A percentile compares a stretch with the other conserved stretches of the same genome.
Conservation (phyloP, 1,140 invertebrate genomes). For the Pseudomyrmex sp. region DNA sequence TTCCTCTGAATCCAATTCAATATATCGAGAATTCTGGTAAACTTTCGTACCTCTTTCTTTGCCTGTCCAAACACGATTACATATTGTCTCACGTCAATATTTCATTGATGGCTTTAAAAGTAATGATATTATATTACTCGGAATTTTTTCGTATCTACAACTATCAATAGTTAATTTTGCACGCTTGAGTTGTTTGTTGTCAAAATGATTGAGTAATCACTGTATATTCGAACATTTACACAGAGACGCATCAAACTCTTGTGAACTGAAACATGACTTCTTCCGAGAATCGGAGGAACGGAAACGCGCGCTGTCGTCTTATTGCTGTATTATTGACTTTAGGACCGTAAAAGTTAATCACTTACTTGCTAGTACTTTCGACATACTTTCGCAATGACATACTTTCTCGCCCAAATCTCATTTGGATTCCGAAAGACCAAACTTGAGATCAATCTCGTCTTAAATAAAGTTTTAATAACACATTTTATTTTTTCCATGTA, state of each 20-base stretch:
- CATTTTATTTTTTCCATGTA: too few species aligned
- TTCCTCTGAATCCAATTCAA: constrained; percentile 44
- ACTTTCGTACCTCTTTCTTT: constrained; percentile 33
- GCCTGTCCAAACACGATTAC: too few species aligned
- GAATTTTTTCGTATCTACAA: too few species aligned
- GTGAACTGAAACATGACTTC: neutral
- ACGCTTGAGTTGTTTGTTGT: too few species aligned
- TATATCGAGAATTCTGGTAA: constrained; percentile 14
- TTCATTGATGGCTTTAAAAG: too few species aligned
- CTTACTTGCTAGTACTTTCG: constrained; percentile 71
- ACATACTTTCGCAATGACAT: constrained; percentile 33
- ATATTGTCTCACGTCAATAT: too few species aligned
- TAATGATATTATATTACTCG: too few species aligned
- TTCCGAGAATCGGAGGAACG: constrained; percentile 30
- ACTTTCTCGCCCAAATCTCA: neutral
- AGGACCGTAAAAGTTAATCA: constrained; percentile 40
- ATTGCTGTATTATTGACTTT: constrained; percentile 66
- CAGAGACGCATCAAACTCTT: neutral
- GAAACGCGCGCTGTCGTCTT: constrained; percentile 61
- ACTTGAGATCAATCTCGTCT: neutral
- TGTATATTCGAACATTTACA: too few species aligned
- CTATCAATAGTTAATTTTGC: too few species aligned
- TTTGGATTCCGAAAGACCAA: neutral
- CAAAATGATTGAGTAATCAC: too few species aligned
- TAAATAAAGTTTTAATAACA: constrained; percentile 13